Evolutionary conservation across 2,797 vertebrate genomes (phyloP).

Genomic region (Nothura maculosa): DNA sequence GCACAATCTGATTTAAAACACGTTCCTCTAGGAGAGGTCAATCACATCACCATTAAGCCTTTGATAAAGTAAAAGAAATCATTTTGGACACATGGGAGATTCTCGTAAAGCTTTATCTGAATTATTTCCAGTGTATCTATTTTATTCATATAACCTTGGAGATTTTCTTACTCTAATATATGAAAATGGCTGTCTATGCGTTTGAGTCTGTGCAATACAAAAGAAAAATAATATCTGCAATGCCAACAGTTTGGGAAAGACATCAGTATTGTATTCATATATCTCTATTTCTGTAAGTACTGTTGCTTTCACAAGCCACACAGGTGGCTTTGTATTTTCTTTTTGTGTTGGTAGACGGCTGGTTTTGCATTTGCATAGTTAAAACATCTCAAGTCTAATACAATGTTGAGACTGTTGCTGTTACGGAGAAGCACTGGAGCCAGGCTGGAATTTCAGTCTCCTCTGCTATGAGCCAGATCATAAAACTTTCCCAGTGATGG

Average conservation of each 20-base stretch:
- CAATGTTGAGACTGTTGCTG: not conserved
- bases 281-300: conserved; percentile 9
- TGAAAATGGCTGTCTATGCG: conserved; percentile 12
- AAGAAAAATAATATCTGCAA: not conserved
- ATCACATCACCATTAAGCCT: conserved; percentile 41
- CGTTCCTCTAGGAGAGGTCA: not conserved
- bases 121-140: conserved; percentile 48
- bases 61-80: conserved; percentile 31
- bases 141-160: conserved; percentile 44
- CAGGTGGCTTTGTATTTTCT: conserved; percentile 61
- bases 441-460: not conserved
- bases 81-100: conserved; percentile 18
- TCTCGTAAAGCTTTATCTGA: conserved; percentile 67
- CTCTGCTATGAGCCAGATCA: not conserved
- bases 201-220: conserved; percentile 5
- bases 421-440: not conserved
- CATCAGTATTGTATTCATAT: not conserved
- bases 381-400: conserved; percentile 62
- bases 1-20: conserved; percentile 4
- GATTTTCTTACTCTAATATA: conserved; percentile 50
- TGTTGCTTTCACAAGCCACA: conserved; percentile 43
- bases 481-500: fast-evolving
- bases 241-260: not conserved
- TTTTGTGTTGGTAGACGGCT: conserved; percentile 56
- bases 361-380: conserved; percentile 68